Percentiles rank a stretch among this genome's conserved stretches.
Evolutionary conservation across 1,140 invertebrate genomes (phyloP).

Genomic region (Branchinecta lynchi): DNA sequence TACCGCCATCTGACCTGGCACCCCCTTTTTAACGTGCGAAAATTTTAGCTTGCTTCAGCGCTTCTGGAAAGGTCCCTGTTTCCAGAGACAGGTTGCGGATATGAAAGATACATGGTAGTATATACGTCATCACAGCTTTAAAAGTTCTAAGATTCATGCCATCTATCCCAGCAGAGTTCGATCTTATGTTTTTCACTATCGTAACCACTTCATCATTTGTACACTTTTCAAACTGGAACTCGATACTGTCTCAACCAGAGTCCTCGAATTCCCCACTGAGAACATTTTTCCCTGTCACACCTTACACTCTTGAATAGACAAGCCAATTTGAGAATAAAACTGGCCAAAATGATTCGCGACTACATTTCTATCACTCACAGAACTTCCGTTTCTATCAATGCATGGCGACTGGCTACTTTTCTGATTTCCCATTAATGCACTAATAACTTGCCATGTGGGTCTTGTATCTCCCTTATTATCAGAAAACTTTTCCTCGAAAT

Average conservation of each 20-base stretch:
- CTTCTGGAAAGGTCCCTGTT: no score
- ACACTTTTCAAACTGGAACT: slow-evolving; percentile 5
- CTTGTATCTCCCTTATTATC: slow-evolving; percentile 9
- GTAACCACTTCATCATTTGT: no score
- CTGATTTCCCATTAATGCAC: background rate
- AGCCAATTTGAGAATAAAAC: background rate
- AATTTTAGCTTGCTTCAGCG: slow-evolving; percentile 6
- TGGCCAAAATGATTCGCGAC: slow-evolving; percentile 9
- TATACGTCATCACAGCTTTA: no score
- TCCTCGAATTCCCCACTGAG: slow-evolving; percentile 8
- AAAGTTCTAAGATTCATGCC: no score
- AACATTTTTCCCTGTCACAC: slow-evolving; percentile 5
- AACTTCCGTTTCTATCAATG: slow-evolving; percentile 2
- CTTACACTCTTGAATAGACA: slow-evolving; percentile 9
- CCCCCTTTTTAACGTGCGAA: background rate
- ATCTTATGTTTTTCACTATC: no score
- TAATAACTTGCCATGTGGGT: slow-evolving; percentile 6
- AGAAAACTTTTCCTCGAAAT: slow-evolving; percentile 10
- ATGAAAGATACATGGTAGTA: no score
- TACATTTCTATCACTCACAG: slow-evolving; percentile 9
- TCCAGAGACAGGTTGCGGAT: no score
- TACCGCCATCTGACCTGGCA: slow-evolving; percentile 4
- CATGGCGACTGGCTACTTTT: slow-evolving; percentile 5
- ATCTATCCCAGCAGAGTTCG: no score
- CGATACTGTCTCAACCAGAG: background rate